Evolutionary conservation across 2,113 vertebrate species (phyloP).

Genomic region (Struthio camelus): DNA sequence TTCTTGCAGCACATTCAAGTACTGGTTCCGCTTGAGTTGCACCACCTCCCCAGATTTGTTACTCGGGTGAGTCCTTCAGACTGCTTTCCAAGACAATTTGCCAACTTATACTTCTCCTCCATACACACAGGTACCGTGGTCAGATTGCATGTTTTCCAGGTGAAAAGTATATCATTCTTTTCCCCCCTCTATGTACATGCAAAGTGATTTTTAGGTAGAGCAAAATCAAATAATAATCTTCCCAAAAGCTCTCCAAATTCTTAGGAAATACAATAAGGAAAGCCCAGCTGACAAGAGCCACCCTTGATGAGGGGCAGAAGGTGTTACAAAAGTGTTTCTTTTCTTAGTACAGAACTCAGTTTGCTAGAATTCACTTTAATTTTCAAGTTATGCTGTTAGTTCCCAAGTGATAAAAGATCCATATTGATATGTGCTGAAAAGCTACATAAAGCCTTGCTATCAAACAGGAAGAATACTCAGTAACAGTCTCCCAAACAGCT

Average conservation of each 20-base stretch:
- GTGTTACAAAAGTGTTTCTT: background rate
- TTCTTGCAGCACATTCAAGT: background rate
- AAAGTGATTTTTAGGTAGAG: background rate
- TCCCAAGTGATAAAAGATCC: background rate
- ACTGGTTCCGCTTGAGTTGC: fast-evolving
- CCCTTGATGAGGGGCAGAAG: background rate
- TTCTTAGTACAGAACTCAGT: background rate
- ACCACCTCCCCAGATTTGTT: background rate
- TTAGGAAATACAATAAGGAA: background rate
- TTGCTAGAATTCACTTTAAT: background rate
- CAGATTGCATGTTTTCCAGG: background rate
- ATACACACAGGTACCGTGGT: background rate
- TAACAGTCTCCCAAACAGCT: background rate
- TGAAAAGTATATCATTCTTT: background rate
- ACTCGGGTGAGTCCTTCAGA: fast-evolving
- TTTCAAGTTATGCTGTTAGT: fast-evolving
- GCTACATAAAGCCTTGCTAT: background rate
- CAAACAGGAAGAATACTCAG: background rate
- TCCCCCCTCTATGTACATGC: background rate
- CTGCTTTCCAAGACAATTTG: background rate
- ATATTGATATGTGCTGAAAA: fast-evolving
- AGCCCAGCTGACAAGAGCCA: background rate
- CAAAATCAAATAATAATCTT: background rate
- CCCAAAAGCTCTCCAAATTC: background rate
- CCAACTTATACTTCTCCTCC: background rate